These are phyloP conservation scores for Anolis sagrei DNA, from an alignment of 2,113 vertebrate genomes.

Conservation along the genomic window DNA sequence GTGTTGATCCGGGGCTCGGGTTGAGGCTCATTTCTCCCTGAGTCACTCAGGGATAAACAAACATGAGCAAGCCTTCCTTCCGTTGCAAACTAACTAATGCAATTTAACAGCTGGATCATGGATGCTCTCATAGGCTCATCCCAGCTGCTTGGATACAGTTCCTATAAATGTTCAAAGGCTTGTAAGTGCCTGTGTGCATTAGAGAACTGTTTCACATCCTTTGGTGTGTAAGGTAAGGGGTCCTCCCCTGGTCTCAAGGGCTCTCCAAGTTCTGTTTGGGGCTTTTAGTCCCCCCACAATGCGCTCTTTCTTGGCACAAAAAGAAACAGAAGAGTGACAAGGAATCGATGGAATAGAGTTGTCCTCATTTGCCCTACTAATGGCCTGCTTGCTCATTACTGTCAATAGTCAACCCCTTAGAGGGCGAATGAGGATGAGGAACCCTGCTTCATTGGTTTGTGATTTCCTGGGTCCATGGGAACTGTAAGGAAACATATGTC, in stretches of 20 bases:
- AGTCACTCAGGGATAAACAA: too few relatives aligned
- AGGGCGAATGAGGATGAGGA: neutral
- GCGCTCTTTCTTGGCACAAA: neutral
- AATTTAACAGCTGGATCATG: too few relatives aligned
- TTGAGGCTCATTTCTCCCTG: too few relatives aligned
- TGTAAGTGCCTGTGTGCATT: neutral
- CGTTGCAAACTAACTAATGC: too few relatives aligned
- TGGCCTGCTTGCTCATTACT: conserved; percentile 70
- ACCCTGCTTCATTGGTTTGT: neutral
- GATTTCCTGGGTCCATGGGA: neutral
- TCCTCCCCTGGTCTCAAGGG: neutral
- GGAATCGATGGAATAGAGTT: conserved; percentile 81
- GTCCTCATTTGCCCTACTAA: conserved; percentile 45
- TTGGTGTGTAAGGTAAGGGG: neutral
- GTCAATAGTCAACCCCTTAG: conserved; percentile 68
- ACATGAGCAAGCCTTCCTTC: too few relatives aligned
- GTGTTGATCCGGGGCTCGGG: too few relatives aligned
- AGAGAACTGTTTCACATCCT: neutral
- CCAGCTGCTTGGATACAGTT: too few relatives aligned
- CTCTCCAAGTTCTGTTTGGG: neutral
- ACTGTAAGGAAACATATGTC: neutral
- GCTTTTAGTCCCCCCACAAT: neutral
- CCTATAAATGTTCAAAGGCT: neutral
- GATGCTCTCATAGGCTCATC: too few relatives aligned
- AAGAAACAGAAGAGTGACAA: conserved; percentile 37